A percentile compares a stretch with the other conserved stretches of the same genome.
These are phyloP conservation scores for Anolis carolinensis DNA, from an alignment of 2,113 vertebrate species.

Conservation along the genomic window DNA sequence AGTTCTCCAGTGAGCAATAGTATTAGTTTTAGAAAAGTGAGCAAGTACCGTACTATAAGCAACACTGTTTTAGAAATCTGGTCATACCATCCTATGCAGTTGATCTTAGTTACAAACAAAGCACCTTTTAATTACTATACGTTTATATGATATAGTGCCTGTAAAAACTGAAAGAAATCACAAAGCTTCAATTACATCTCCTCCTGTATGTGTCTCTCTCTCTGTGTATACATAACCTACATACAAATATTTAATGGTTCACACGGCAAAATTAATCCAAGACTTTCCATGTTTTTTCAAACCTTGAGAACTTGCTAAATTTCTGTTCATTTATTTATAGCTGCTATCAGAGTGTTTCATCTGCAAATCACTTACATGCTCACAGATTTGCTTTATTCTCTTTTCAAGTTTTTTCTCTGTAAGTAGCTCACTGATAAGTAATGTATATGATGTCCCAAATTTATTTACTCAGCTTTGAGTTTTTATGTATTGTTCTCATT, in stretches of 20 bases:
- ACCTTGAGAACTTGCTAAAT: slow-evolving; percentile 54
- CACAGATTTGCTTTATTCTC: slow-evolving; percentile 59
- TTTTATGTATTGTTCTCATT: slow-evolving; percentile 43
- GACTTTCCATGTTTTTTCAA: slow-evolving; percentile 45
- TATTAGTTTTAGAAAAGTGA: too few species aligned
- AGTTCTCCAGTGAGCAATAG: background rate
- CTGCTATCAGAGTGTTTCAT: slow-evolving; percentile 67
- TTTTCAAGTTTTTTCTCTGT: slow-evolving; percentile 44
- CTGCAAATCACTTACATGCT: slow-evolving; percentile 58
- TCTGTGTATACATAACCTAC: slow-evolving; percentile 3
- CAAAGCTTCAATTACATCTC: slow-evolving; percentile 49
- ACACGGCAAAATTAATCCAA: slow-evolving; percentile 36
- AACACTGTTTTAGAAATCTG: too few species aligned
- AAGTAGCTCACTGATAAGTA: slow-evolving; percentile 31
- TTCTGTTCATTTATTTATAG: slow-evolving; percentile 69
- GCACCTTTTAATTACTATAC: slow-evolving; percentile 29
- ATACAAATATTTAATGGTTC: slow-evolving; percentile 37
- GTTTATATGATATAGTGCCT: slow-evolving; percentile 42
- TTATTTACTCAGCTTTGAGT: slow-evolving; percentile 58
- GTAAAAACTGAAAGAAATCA: slow-evolving; percentile 45
- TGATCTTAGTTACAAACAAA: slow-evolving; percentile 20
- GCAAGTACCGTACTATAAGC: too few species aligned
- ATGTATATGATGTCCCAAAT: slow-evolving; percentile 54
- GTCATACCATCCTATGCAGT: too few species aligned
- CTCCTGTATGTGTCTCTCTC: background rate